Evolutionary conservation across 2,888 invertebrate species (phyloP), one percentile per base, ranked within the genome.

Genomic region (Ypsolopha scabrella): DNA sequence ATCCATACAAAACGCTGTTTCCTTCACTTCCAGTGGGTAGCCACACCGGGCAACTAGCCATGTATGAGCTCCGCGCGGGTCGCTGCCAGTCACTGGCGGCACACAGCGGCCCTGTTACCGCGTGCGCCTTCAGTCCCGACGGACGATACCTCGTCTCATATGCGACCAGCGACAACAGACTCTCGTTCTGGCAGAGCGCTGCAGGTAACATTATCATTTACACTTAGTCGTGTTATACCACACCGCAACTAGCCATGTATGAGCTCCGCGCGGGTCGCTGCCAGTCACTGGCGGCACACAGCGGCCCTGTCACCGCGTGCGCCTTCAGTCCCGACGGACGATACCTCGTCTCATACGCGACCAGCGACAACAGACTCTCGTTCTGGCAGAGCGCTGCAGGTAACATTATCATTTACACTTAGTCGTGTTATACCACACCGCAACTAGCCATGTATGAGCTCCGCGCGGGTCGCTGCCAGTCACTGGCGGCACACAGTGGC

Each of bases 241-340:
- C 2, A 38, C 10, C 39, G 0, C 92, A 93, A 61, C 87, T 99
- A 60, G 97, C 98, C 0, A 91, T 99, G 65, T 99, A 99, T 80
- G 99, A 99, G 81, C 87, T 99, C 48, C 90, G 98, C 55, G 97
- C 97, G 50, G 94, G 94, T 2, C 98, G 98, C 75, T 97, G 97
- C 73, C 98, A 97, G 88, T 93, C 93, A 57, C 94, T 99, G 59
- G 90, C 94, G 50, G 99, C 98, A 0, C 99, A 99, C 83, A 90
- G 90, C 51, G 92, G 93, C 11, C 91, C 97, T 0, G 93, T 99
- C 24, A 96, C 98, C 1, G 98, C 98, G 0, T 90, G 95, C 68
- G 93, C 97, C 39, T 98, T 99, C 87, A 97, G 97, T 58, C 97
- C 98, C 0, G 99, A 99, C 82, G 99, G 99, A 13, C 97, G 99